These are phyloP conservation scores for Poeciliopsis gracilis DNA, from an alignment of 2,797 vertebrate genomes.

Conservation along the genomic window DNA sequence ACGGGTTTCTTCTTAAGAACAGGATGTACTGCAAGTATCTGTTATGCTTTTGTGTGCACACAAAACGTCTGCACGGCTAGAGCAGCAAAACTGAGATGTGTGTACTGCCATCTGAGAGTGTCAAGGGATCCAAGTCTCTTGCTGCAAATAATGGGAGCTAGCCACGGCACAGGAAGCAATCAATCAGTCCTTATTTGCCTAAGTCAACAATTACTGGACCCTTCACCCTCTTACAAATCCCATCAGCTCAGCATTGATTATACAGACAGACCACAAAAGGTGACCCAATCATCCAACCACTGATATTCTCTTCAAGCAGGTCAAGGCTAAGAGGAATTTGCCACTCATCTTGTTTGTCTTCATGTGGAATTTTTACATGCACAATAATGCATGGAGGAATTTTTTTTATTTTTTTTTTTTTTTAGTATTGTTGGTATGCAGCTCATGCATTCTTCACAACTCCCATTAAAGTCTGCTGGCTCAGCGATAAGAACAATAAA, in stretches of 20 bases:
- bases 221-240: constrained; percentile 75
- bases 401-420: constrained; percentile 32
- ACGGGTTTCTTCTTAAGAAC: constrained; percentile 1
- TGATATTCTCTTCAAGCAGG: constrained; percentile 30
- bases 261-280: constrained; percentile 40
- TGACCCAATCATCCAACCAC: constrained; percentile 42
- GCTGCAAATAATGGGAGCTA: constrained; percentile 56
- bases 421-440: constrained; percentile 40
- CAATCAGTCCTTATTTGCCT: constrained; percentile 74
- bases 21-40: neutral
- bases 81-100: constrained; percentile 32
- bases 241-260: constrained; percentile 78
- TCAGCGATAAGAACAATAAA: constrained; percentile 79
- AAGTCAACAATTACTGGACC: constrained; percentile 82
- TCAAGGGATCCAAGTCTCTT: constrained; percentile 32
- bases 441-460: constrained; percentile 54
- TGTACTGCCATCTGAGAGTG: constrained; percentile 51
- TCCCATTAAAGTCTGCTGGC: constrained; percentile 62
- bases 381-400: neutral
- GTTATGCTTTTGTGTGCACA: constrained; percentile 3
- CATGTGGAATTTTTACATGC: neutral
- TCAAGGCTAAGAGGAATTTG: constrained; percentile 30
- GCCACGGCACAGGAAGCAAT: constrained; percentile 75
- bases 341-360: constrained; percentile 4
- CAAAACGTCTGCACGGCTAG: constrained; percentile 11